phyloP scores from a whole-genome alignment of 2,113 vertebrate species.

The Petromus typicus region DNA sequence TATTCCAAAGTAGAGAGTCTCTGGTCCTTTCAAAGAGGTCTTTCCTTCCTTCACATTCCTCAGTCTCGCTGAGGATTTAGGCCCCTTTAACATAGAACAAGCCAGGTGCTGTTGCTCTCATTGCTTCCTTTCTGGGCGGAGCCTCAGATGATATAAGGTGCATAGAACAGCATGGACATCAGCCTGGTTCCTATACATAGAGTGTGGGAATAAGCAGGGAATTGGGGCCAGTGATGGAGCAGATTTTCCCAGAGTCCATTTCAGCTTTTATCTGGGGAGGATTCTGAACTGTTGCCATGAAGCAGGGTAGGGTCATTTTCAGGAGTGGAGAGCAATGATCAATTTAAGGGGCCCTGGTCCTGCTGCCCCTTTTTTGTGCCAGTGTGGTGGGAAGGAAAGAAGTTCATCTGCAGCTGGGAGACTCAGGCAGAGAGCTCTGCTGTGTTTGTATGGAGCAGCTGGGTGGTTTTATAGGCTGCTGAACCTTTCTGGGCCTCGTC shows the following conservation, averaged over 20 bases:
- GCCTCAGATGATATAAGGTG: not conserved
- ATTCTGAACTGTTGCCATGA: not conserved
- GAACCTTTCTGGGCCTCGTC: not conserved
- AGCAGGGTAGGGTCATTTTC: not conserved
- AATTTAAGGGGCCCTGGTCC: not conserved
- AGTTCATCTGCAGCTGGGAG: not conserved
- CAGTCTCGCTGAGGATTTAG: fast-evolving
- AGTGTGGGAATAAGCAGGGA: not conserved
- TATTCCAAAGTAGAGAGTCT: not conserved
- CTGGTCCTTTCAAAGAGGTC: not conserved
- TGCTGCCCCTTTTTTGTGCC: too few species aligned
- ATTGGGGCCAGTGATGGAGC: not conserved
- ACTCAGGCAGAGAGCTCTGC: not conserved
- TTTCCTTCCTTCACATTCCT: not conserved
- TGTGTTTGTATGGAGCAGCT: not conserved
- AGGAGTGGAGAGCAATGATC: not conserved
- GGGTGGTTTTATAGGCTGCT: not conserved
- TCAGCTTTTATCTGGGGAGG: not conserved
- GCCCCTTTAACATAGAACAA: not conserved
- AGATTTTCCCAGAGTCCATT: not conserved
- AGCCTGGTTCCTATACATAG: not conserved
- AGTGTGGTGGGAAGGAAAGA: too few species aligned
- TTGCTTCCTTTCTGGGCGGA: not conserved
- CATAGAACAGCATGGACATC: not conserved
- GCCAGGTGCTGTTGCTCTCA: not conserved